These are phyloP conservation scores for Lemur catta DNA, from an alignment of 2,797 vertebrate species.

Conservation along the genomic window DNA sequence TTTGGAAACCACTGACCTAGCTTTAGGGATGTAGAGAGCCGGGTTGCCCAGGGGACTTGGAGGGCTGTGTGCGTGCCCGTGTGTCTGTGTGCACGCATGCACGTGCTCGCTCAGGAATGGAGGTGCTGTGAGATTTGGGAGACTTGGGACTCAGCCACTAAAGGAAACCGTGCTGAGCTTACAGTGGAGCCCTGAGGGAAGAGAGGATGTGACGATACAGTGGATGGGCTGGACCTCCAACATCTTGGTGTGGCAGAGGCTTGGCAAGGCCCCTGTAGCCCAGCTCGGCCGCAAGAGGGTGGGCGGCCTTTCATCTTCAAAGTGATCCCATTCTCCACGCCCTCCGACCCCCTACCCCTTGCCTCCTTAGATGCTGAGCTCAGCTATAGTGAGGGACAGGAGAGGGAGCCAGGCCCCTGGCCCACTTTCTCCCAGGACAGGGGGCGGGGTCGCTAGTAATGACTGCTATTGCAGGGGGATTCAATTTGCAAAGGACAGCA, in stretches of 20 bases:
- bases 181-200: not conserved
- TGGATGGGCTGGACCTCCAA: not conserved
- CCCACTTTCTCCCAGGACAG: not conserved
- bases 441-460: not conserved
- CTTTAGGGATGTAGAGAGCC: not conserved
- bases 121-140: not conserved
- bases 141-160: not conserved
- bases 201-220: rapidly evolving
- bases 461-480: not conserved
- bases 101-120: not conserved
- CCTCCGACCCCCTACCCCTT: rapidly evolving
- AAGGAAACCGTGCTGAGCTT: not conserved
- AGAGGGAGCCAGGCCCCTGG: not conserved
- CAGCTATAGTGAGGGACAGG: not conserved
- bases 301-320: not conserved
- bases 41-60: not conserved
- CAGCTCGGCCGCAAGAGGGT: not conserved
- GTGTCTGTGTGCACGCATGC: not conserved
- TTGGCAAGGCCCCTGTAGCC: not conserved
- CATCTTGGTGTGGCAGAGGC: not conserved
- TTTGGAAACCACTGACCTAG: not conserved
- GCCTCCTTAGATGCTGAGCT: not conserved
- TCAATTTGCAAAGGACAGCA: not conserved
- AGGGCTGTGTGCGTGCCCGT: rapidly evolving
- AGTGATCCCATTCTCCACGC: not conserved